Base-by-base conservation (phyloP, 2,797 vertebrate species). In the Sarcophilus harrisii region DNA sequence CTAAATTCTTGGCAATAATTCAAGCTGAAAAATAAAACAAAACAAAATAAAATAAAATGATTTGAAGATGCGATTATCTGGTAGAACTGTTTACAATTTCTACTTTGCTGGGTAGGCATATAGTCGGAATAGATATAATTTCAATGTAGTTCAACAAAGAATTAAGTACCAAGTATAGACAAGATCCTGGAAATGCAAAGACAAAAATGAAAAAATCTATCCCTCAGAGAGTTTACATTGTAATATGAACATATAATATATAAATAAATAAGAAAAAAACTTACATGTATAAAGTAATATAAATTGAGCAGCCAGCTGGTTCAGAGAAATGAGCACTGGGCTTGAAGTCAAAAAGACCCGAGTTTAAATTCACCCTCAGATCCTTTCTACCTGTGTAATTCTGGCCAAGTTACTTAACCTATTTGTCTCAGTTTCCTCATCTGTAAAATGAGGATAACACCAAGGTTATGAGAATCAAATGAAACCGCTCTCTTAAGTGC, bases 41-140 rank as follows among this genome's bases (percentile, higher is more conserved):
- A 81, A 45, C 38, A 81, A 45, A 45, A 45, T 0, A 45, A 81
- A 45, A 27, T 24, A 81, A 59, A 59, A 59, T 14, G 3, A 9
- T 97, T 97, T 95, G 94, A 96, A 96, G 90, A 91, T 18, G 66
- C 87, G 90, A 96, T 92, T 97, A 92, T 95, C 91, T 90, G 66
- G 95, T 49, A 28, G 94, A 96, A 55, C 32, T 60, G 58, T 93
- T 96, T 95, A 92, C 0, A 91, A 54, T 94, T 95, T 95, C 73
- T 94, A 30, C 96, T 91, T 95, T 94, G 49, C 9, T 96, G 95
- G 92, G 92, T 57, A 87, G 58, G 32, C 29, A 38, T n/a, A 49
- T 30, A 96, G 87, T 91, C 38, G 38, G 66, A 97, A 96, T 45
- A 81, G 73, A 81, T 0, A 45, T 81, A 45, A 45, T 81, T 81